Percentiles rank a stretch among this genome's conserved stretches.
These are phyloP conservation scores for Sturnus vulgaris DNA, from an alignment of 2,113 vertebrate species.

Conservation along the genomic window DNA sequence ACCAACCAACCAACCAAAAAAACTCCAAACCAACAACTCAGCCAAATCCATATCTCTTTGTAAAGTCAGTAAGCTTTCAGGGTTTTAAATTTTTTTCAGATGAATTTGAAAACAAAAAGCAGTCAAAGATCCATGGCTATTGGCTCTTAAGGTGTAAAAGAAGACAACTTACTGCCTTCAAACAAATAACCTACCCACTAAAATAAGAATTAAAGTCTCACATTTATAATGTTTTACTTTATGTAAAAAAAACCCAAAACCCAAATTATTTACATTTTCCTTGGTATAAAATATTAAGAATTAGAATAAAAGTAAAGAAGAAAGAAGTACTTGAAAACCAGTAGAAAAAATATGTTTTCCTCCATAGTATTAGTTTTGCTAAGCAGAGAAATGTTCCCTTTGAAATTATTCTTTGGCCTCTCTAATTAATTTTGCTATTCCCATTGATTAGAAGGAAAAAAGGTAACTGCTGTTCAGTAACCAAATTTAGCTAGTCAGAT, in stretches of 20 bases:
- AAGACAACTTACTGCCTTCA: not conserved
- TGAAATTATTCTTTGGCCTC: slow-evolving; percentile 30
- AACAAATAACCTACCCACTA: not conserved
- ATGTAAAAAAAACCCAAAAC: not conserved
- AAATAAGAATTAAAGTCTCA: not conserved
- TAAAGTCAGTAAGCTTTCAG: not conserved
- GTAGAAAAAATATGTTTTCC: not conserved
- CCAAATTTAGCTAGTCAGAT: not conserved
- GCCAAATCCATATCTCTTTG: fast-evolving
- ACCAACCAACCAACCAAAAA: not conserved
- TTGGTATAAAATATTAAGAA: not conserved
- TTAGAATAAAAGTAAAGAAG: not conserved
- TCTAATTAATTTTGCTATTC: slow-evolving; percentile 27
- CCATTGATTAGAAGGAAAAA: not conserved
- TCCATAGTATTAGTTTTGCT: not conserved
- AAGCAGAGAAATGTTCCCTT: not conserved
- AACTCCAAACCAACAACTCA: fast-evolving
- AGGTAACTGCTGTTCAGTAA: not conserved
- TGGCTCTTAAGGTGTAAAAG: not conserved
- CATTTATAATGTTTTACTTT: not conserved
- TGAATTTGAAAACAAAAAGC: not conserved
- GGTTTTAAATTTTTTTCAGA: not conserved
- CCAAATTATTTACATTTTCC: not conserved
- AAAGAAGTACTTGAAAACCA: not conserved
- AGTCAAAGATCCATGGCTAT: not conserved